phyloP scores from a whole-genome alignment of 2,888 invertebrate species.

The Allophyes oxyacanthae region DNA sequence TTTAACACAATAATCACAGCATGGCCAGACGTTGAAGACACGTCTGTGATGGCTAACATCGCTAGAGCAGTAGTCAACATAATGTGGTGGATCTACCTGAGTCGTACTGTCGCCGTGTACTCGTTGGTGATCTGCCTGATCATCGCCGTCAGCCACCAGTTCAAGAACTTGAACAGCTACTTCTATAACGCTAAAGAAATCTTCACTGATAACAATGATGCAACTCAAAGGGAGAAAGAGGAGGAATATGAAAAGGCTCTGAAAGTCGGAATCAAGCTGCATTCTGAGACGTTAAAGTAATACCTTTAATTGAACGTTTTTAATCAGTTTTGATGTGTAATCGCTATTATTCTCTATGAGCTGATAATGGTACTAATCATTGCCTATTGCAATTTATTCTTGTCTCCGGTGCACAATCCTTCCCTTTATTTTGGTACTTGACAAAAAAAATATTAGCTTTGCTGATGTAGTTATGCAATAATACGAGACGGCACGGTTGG shows the following conservation, averaged over 20 bases:
- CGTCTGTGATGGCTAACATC: conserved; percentile 47
- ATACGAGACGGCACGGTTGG: too few species aligned
- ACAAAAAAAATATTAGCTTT: too few species aligned
- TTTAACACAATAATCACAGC: conserved; percentile 67
- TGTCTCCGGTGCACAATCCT: too few species aligned
- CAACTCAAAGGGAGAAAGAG: conserved; percentile 60
- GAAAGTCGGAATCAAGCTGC: conserved; percentile 69
- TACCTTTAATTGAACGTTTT: conserved; percentile 9
- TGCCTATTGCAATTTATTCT: too few species aligned
- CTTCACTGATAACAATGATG: conserved; percentile 34
- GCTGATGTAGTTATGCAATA: too few species aligned
- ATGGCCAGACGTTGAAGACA: conserved; percentile 68
- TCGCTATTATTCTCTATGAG: too few species aligned
- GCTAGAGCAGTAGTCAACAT: conserved; percentile 58
- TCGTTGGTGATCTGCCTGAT: conserved; percentile 59
- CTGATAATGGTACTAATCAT: too few species aligned
- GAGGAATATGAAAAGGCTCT: conserved; percentile 61
- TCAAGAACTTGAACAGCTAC: conserved; percentile 58
- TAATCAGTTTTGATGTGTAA: too few species aligned
- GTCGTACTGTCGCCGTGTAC: conserved; percentile 54
- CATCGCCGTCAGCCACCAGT: conserved; percentile 61
- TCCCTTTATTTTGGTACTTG: too few species aligned
- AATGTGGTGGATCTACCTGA: conserved; percentile 65
- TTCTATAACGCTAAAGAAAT: conserved; percentile 51
- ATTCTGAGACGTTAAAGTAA: conserved; percentile 51